Evolutionary conservation across 2,113 vertebrate species (phyloP).

Genomic region (Paramormyrops kingsleyae): DNA sequence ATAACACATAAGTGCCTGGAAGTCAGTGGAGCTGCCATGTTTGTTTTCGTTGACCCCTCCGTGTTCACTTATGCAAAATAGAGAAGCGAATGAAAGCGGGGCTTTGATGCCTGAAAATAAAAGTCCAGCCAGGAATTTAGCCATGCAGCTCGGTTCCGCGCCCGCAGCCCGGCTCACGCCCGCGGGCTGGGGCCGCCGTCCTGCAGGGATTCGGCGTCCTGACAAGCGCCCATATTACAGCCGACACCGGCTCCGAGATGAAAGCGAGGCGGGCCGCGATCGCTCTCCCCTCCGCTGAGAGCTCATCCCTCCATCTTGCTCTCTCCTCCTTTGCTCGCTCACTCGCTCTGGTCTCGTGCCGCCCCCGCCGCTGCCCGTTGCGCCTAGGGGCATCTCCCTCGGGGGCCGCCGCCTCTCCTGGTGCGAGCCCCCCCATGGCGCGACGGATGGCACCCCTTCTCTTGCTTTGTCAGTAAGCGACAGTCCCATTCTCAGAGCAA

Average conservation of each 20-base stretch:
- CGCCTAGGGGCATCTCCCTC: conserved; percentile 35
- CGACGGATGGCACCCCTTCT: conserved; percentile 77
- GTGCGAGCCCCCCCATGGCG: conserved; percentile 36
- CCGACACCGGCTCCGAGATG: conserved; percentile 54
- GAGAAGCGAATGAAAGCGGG: conserved; percentile 14
- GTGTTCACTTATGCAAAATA: not conserved
- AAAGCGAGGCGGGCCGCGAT: conserved; percentile 61
- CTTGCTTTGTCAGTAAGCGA: conserved; percentile 99
- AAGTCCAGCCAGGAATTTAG: conserved; percentile 19
- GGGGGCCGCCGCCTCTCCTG: conserved; percentile 27
- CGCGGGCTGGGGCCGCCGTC: not conserved
- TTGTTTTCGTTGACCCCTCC: not conserved
- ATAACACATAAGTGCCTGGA: not conserved
- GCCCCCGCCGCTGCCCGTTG: conserved; percentile 33
- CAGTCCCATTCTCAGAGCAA: conserved; percentile 92
- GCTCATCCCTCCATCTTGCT: conserved; percentile 17
- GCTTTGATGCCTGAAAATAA: conserved; percentile 37
- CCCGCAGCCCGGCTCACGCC: conserved; percentile 13
- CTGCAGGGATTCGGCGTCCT: conserved; percentile 33
- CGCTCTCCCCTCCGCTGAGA: conserved; percentile 59
- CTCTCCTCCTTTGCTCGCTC: conserved; percentile 47
- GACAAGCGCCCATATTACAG: conserved; percentile 60
- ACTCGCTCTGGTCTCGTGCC: not conserved
- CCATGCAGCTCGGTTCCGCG: not conserved
- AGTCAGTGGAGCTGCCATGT: not conserved